A percentile compares a stretch with the other conserved stretches of the same genome.
phyloP scores from a whole-genome alignment of 1,140 invertebrate species.

The Camponotus floridanus region DNA sequence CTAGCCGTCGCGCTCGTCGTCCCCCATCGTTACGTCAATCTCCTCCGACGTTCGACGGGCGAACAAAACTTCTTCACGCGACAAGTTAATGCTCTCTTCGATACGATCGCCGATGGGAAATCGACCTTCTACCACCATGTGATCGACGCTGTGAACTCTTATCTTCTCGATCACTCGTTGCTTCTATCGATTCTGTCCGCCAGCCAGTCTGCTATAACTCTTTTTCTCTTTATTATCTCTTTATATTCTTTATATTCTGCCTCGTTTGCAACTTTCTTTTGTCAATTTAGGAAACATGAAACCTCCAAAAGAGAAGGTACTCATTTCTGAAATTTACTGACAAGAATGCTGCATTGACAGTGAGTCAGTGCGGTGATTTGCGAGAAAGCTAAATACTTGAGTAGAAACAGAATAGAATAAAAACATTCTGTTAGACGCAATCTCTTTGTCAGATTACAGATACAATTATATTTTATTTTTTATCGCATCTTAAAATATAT shows the following conservation, averaged over 20 bases:
- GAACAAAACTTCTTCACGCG: conserved; percentile 37
- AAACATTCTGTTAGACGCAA: neutral
- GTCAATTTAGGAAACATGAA: neutral
- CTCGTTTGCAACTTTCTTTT: conserved; percentile 3
- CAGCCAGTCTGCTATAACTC: neutral
- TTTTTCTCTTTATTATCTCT: neutral
- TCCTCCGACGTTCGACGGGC: neutral
- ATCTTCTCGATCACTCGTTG: conserved; percentile 35
- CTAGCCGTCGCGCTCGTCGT: conserved; percentile 75
- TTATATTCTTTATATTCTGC: no score
- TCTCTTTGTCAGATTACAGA: neutral
- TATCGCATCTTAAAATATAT: conserved; percentile 13
- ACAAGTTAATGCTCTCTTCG: conserved; percentile 68
- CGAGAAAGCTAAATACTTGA: conserved; percentile 2
- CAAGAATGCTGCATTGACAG: neutral
- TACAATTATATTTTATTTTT: conserved; percentile 37
- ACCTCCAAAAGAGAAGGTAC: neutral
- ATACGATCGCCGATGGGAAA: conserved; percentile 27
- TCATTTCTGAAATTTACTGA: neutral
- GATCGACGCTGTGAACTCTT: neutral
- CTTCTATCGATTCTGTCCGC: neutral
- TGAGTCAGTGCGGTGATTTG: neutral
- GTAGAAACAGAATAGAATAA: conserved; percentile 1
- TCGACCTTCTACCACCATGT: neutral
- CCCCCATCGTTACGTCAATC: neutral